Evolutionary conservation across 2,888 invertebrate species (phyloP).

Genomic region (Petrolisthes manimaculis): DNA sequence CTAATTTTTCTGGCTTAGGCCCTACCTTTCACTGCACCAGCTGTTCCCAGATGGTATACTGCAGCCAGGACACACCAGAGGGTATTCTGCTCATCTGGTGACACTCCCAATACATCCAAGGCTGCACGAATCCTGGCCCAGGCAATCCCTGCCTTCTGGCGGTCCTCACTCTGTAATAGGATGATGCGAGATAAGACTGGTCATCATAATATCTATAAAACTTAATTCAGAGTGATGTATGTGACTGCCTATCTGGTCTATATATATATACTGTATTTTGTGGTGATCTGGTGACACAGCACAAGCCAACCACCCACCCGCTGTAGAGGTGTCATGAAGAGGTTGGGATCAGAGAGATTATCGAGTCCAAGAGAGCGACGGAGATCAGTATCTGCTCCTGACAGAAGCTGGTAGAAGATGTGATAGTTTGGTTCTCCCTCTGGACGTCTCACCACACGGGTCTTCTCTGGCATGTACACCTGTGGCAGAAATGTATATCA

Average conservation of each 20-base stretch:
- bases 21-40: conserved; percentile 71
- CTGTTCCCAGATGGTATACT: conserved; percentile 93
- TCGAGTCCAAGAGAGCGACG: conserved; percentile 88
- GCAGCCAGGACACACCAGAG: conserved; percentile 91
- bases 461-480: conserved; percentile 83
- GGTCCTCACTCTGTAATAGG: conserved; percentile 77
- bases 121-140: conserved; percentile 85
- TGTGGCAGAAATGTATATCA: conserved; percentile 67
- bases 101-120: conserved; percentile 81
- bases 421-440: conserved; percentile 82
- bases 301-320: conserved; percentile 71
- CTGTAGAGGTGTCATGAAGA: conserved; percentile 83
- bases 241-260: background rate
- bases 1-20: background rate
- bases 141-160: conserved; percentile 82
- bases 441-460: conserved; percentile 78
- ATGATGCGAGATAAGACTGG: background rate
- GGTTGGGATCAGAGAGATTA: conserved; percentile 80
- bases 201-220: background rate
- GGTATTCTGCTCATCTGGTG: conserved; percentile 83
- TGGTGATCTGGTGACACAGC: no score
- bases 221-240: background rate
- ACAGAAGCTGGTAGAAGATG: conserved; percentile 79
- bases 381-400: conserved; percentile 79
- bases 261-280: no score